Evolutionary conservation across 2,113 vertebrate genomes (phyloP).

Genomic region (Pitta sordida): DNA sequence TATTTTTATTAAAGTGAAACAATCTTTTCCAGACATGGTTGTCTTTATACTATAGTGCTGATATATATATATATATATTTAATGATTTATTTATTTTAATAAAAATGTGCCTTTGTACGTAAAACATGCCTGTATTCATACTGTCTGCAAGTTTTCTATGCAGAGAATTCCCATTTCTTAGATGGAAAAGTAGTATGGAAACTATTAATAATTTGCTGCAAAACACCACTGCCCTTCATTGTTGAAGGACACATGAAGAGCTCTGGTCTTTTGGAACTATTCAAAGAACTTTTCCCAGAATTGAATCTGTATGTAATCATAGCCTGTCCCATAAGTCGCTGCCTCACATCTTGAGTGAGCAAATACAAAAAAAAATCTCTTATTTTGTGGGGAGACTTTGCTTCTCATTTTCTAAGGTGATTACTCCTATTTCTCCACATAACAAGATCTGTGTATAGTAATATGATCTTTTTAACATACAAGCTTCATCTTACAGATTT

Average conservation of each 20-base stretch:
- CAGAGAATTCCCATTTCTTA: background rate
- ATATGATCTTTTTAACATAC: background rate
- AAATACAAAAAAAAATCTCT: background rate
- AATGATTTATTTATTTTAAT: background rate
- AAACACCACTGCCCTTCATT: background rate
- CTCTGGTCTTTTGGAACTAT: background rate
- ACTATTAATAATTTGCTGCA: background rate
- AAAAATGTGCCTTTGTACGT: background rate
- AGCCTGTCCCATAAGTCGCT: background rate
- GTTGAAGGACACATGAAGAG: background rate
- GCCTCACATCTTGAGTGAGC: background rate
- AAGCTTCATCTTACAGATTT: background rate
- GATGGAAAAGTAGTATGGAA: background rate
- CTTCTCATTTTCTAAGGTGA: background rate
- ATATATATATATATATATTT: too few species aligned
- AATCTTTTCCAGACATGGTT: background rate
- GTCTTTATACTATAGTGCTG: background rate
- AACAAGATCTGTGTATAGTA: background rate
- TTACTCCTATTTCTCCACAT: background rate
- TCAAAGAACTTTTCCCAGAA: background rate
- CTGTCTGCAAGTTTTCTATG: background rate
- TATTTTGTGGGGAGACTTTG: background rate
- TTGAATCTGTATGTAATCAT: background rate
- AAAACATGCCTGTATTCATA: background rate
- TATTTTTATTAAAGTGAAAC: background rate